These are phyloP conservation scores for Bombus waltoni DNA, from an alignment of 1,140 invertebrate genomes.

Conservation along the genomic window DNA sequence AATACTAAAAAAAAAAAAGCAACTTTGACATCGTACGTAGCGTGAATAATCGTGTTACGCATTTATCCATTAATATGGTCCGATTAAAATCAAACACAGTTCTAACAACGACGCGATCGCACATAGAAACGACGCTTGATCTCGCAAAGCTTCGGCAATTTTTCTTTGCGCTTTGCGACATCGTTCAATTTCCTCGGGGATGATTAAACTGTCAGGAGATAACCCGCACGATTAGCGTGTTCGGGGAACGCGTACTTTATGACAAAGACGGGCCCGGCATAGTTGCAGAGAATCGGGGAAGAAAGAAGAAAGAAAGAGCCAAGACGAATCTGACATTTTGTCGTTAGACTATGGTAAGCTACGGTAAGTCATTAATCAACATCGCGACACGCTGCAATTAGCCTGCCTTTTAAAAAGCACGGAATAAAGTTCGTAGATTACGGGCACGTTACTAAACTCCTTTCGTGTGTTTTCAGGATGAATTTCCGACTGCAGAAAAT, in stretches of 20 bases:
- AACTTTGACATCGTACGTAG: neutral
- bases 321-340: slow-evolving; percentile 19
- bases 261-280: neutral
- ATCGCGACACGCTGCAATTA: slow-evolving; percentile 25
- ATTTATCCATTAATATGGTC: neutral
- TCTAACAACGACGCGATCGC: neutral
- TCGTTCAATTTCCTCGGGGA: slow-evolving; percentile 1
- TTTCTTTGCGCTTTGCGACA: neutral
- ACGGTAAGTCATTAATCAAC: slow-evolving; percentile 26
- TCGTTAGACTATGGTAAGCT: slow-evolving; percentile 6
- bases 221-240: neutral
- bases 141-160: neutral
- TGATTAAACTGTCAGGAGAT: slow-evolving; percentile 27
- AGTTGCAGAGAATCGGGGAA: neutral
- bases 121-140: too few species aligned
- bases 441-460: neutral
- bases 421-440: neutral
- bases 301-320: neutral
- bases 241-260: neutral
- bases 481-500: neutral
- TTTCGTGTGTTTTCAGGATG: neutral
- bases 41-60: neutral
- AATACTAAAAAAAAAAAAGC: neutral
- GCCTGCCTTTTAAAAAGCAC: neutral
- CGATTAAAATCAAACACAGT: neutral